Evolutionary conservation across 1,140 invertebrate species (phyloP).

Genomic region (Brachionus sp.): DNA sequence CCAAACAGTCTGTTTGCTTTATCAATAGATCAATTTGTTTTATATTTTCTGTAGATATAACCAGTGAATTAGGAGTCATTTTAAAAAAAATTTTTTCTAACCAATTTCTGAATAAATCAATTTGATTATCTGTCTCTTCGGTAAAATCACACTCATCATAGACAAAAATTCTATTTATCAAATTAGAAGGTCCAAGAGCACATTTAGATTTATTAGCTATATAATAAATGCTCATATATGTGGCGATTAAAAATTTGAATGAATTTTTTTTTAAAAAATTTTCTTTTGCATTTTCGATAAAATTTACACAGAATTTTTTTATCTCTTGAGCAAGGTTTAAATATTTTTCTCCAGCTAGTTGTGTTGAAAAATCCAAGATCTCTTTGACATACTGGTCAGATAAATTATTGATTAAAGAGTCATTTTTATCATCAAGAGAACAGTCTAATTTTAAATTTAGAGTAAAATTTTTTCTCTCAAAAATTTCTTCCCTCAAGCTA

Average conservation of each 20-base stretch:
- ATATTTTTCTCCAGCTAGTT: neutral
- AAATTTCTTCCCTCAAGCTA: neutral
- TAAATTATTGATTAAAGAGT: neutral
- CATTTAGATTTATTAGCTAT: neutral
- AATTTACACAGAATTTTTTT: slow-evolving; percentile 3
- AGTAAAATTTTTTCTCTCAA: neutral
- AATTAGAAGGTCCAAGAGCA: neutral
- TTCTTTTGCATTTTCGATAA: neutral
- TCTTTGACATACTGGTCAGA: neutral
- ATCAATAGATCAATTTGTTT: neutral
- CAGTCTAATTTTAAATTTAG: neutral
- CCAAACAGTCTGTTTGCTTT: neutral
- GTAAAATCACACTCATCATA: slow-evolving; percentile 28
- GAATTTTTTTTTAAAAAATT: slow-evolving; percentile 10
- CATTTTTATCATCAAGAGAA: neutral
- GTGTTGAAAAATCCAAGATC: neutral
- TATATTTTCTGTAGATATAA: neutral
- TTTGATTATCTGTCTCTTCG: neutral
- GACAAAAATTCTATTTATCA: neutral
- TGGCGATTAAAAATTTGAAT: neutral
- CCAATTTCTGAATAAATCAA: neutral
- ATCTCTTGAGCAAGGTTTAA: neutral
- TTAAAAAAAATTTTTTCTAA: neutral
- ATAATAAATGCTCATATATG: neutral
- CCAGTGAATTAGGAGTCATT: neutral